These are phyloP conservation scores for Pogonomyrmex barbatus DNA, from an alignment of 1,140 invertebrate genomes.

Conservation along the genomic window DNA sequence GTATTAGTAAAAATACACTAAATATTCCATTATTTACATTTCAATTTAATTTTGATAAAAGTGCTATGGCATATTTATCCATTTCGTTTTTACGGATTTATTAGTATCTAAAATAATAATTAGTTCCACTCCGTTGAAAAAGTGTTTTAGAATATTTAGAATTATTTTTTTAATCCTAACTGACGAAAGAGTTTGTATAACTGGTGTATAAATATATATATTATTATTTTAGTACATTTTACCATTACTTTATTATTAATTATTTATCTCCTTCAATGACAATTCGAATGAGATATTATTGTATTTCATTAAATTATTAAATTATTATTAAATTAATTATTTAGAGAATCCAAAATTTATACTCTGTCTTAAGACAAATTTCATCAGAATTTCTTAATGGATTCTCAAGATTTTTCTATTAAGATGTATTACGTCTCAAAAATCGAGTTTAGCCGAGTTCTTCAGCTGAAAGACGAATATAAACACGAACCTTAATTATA, in stretches of 20 bases:
- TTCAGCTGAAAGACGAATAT: background rate
- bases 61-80: background rate
- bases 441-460: background rate
- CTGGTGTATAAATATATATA: background rate
- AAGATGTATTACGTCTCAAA: background rate
- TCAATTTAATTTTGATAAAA: background rate
- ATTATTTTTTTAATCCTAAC: background rate
- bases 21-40: background rate
- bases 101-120: background rate
- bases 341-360: too few species aligned
- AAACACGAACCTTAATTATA: slow-evolving; percentile 2
- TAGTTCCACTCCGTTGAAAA: background rate
- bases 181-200: background rate
- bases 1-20: background rate
- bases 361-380: background rate
- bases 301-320: too few species aligned
- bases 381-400: background rate
- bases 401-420: background rate
- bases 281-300: too few species aligned
- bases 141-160: background rate
- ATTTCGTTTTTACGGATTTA: background rate
- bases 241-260: too few species aligned
- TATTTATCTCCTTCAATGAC: too few species aligned
- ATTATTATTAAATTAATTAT: too few species aligned
- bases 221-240: too few species aligned